phyloP scores from a whole-genome alignment of 2,797 vertebrate genomes.

The Poeciliopsis turneri region DNA sequence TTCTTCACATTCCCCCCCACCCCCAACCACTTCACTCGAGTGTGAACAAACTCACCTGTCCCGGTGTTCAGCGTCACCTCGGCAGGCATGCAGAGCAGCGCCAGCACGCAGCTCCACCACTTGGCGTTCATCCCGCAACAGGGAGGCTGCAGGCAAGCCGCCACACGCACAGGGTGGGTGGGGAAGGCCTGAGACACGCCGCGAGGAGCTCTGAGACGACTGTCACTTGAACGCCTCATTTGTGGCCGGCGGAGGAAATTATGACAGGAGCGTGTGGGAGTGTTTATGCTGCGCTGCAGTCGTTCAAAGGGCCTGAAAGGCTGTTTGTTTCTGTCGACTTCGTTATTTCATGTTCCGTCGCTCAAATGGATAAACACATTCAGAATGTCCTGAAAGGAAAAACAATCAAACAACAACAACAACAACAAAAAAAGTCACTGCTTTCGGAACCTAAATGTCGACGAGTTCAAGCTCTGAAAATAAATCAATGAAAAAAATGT shows the following conservation, averaged over 20 bases:
- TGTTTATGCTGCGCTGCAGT: neutral
- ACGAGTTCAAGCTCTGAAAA: neutral
- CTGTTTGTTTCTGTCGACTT: neutral
- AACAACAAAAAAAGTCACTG: neutral
- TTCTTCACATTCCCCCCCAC: neutral
- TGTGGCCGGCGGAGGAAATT: neutral
- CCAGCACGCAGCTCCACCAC: constrained; percentile 60
- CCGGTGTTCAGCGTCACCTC: neutral
- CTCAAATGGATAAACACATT: neutral
- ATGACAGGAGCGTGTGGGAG: neutral
- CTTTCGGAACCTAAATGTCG: neutral
- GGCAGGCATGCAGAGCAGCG: constrained; percentile 52
- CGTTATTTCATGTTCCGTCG: neutral
- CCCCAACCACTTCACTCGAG: too few relatives aligned
- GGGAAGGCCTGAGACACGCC: neutral
- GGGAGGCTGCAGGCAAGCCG: neutral
- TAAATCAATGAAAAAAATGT: neutral
- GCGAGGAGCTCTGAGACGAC: neutral
- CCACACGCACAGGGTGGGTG: neutral
- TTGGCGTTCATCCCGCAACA: constrained; percentile 49
- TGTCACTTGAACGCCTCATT: neutral
- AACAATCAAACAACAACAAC: too few relatives aligned
- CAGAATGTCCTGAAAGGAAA: neutral
- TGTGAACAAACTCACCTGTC: constrained; percentile 51
- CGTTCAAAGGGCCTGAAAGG: neutral